phyloP scores from a whole-genome alignment of 2,797 vertebrate genomes.

The Salmo trutta region DNA sequence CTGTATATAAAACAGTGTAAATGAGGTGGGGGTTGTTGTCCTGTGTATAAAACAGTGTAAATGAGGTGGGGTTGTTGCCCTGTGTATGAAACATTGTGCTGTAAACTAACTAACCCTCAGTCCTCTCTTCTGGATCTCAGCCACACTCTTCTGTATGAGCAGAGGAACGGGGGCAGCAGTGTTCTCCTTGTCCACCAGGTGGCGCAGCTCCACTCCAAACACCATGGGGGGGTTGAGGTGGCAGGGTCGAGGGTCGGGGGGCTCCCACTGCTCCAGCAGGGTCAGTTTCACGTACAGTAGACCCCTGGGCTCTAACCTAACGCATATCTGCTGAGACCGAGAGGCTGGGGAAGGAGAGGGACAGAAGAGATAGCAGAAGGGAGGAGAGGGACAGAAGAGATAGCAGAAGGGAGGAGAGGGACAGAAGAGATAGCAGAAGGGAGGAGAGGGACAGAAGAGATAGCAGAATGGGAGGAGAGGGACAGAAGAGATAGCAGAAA shows the following conservation, averaged over 20 bases:
- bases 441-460: no score
- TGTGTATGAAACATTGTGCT: not conserved
- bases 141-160: slow-evolving; percentile 85
- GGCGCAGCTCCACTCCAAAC: slow-evolving; percentile 83
- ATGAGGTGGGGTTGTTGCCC: no score
- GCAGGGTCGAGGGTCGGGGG: slow-evolving; percentile 30
- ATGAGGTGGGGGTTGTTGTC: no score
- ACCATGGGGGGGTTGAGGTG: slow-evolving; percentile 73
- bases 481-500: no score
- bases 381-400: no score
- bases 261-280: slow-evolving; percentile 80
- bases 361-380: not conserved
- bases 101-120: slow-evolving; percentile 69
- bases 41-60: no score
- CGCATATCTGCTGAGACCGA: slow-evolving; percentile 82
- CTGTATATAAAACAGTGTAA: no score
- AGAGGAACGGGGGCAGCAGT: slow-evolving; percentile 73
- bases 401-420: no score
- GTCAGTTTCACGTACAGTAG: slow-evolving; percentile 83
- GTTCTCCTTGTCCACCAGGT: slow-evolving; percentile 83
- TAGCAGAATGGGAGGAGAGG: no score
- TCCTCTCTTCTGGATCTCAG: slow-evolving; percentile 85
- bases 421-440: no score
- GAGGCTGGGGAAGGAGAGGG: slow-evolving; percentile 63
- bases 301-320: slow-evolving; percentile 83